phyloP scores from a whole-genome alignment of 2,113 vertebrate species.

The Dissostichus mawsoni region DNA sequence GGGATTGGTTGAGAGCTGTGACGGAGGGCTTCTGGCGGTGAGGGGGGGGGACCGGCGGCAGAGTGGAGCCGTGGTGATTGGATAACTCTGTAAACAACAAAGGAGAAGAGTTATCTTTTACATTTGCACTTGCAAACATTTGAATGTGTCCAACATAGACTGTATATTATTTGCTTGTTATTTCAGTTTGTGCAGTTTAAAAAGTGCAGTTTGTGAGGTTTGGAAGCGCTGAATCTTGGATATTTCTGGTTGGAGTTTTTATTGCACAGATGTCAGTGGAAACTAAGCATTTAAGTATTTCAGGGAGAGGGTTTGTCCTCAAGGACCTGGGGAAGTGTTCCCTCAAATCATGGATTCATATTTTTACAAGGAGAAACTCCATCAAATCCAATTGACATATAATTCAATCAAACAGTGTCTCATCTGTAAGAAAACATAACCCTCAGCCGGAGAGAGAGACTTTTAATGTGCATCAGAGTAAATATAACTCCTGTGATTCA shows the following conservation, averaged over 20 bases:
- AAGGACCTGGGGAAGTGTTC: neutral
- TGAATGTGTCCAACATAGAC: neutral
- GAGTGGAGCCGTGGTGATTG: conserved; percentile 90
- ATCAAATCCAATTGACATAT: neutral
- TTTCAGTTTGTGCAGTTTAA: neutral
- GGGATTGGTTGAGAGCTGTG: conserved; percentile 96
- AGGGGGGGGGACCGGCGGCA: conserved; percentile 93
- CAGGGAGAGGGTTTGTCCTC: neutral
- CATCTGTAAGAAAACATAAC: neutral
- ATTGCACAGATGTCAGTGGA: neutral
- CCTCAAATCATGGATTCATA: neutral
- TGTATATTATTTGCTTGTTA: neutral
- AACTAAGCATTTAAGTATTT: neutral
- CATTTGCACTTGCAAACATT: neutral
- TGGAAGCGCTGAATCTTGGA: neutral
- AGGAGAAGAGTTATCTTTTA: neutral
- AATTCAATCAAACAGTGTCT: neutral
- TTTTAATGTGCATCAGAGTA: neutral
- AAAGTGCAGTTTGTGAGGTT: neutral
- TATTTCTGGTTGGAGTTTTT: neutral
- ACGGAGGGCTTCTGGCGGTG: conserved; percentile 94
- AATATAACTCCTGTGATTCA: conserved; percentile 1
- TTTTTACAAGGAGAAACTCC: neutral
- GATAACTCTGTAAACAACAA: conserved; percentile 87
- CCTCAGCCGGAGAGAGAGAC: neutral